Conservation (phyloP, 2,797 vertebrate genomes). For the Brachymystax lenok region DNA sequence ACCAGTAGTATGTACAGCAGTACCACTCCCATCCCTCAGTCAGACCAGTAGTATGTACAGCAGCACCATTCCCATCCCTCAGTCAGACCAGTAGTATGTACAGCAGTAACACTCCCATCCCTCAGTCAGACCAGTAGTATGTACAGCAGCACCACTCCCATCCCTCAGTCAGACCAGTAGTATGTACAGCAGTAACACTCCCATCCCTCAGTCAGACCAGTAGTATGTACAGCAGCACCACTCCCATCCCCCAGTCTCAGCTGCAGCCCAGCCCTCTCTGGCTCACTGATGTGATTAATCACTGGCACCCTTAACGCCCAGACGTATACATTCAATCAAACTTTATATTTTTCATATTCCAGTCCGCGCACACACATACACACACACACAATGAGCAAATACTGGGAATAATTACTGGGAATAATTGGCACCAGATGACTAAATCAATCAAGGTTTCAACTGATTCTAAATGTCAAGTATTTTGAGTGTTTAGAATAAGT, state of each 20-base stretch:
- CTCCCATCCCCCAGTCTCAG: not conserved
- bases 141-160: too few species aligned
- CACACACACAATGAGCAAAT: not conserved
- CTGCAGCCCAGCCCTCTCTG: conserved; percentile 27
- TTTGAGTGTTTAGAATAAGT: not conserved
- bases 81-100: too few species aligned
- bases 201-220: too few species aligned
- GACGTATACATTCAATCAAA: conserved; percentile 58
- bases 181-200: too few species aligned
- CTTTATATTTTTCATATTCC: conserved; percentile 56
- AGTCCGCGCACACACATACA: not conserved
- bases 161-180: too few species aligned
- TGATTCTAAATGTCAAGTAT: conserved; percentile 13
- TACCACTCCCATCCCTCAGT: too few species aligned
- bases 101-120: too few species aligned
- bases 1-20: too few species aligned
- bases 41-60: too few species aligned
- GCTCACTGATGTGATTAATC: conserved; percentile 55
- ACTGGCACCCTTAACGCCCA: conserved; percentile 48
- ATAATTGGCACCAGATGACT: not conserved
- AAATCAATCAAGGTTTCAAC: conserved; percentile 2
- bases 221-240: too few species aligned
- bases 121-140: too few species aligned
- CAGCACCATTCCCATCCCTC: too few species aligned
- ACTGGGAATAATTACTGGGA: not conserved